Conservation (phyloP, 2,113 vertebrate species). For the Typhlomys cinereus region DNA sequence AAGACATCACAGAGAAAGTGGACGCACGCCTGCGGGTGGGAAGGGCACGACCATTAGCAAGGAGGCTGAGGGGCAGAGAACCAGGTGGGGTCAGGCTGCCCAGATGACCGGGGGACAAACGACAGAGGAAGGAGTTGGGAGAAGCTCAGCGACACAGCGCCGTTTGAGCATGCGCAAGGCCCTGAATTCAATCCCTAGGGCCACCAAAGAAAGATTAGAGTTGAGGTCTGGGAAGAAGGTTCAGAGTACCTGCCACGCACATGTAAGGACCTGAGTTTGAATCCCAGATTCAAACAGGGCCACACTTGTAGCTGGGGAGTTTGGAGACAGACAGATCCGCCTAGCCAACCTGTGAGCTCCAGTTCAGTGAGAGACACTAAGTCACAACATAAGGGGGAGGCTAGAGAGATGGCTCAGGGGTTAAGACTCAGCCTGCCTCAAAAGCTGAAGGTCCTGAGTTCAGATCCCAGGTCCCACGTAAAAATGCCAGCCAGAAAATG, state of each 20-base stretch:
- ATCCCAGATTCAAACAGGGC: too few relatives aligned
- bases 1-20: background rate
- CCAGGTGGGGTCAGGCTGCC: background rate
- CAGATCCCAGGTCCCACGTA: too few relatives aligned
- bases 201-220: background rate
- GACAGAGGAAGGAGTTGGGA: background rate
- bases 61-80: rapidly evolving
- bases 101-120: background rate
- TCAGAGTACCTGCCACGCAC: background rate
- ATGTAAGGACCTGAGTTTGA: background rate
- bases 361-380: background rate
- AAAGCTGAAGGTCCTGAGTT: too few relatives aligned
- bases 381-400: too few relatives aligned
- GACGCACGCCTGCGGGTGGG: background rate
- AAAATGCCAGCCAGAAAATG: too few relatives aligned
- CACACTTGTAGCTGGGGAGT: background rate
- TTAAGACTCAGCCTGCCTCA: too few relatives aligned
- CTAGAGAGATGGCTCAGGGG: too few relatives aligned
- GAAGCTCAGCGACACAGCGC: background rate
- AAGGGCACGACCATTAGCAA: too few relatives aligned
- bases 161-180: background rate
- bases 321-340: background rate
- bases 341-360: background rate
- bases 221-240: background rate
- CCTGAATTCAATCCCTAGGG: background rate